Evolutionary conservation across 2,888 invertebrate genomes (phyloP), one percentile per base, ranked within the genome.

Genomic region (Cremastinae sp.): DNA sequence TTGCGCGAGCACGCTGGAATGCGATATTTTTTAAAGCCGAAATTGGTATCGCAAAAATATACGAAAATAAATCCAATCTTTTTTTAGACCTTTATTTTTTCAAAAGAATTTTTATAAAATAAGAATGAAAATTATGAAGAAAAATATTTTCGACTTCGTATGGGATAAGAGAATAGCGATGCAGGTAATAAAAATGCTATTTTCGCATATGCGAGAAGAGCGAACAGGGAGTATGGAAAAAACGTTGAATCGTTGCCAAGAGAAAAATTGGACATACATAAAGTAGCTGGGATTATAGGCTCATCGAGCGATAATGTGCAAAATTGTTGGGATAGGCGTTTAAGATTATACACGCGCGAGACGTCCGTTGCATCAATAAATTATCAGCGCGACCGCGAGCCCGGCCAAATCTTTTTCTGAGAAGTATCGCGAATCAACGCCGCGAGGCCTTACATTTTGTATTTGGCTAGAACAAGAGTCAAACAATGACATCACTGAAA

Each of bases 261-360:
- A 41, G 22, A 39, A 64, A 64, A 51, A 64, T 64, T 18, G 35
- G 28, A 56, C 18, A 51, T 43, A 41, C 35, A 56, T 61, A 65
- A 70, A 75, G 28, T 53, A 28, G 28, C 12, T 16, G 43, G 58
- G 69, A 61, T 61, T 59, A 70, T 55, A 53, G 53, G 49, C 45
- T 43, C 70, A 53, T 70, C 55, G 47, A 58, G 58, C 43, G 43
- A 22, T 28, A 28, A 28, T 28, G 58, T 8, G 22, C 39, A 14
- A 70, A 65, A 65, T 65, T 65, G 39, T 43, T 12, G 39, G 53
- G 70, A 58, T 59, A 53, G 56, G 58, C 59, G 47, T 41, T 8
- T 0, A 10, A n/a, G 20, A 22, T 58, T 49, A 35, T 10, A 41
- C 12, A 9, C 12, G 10, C 41, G 41, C 9, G 4, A 41, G 41